phyloP scores from a whole-genome alignment of 2,113 vertebrate genomes.

The Condylura cristata region DNA sequence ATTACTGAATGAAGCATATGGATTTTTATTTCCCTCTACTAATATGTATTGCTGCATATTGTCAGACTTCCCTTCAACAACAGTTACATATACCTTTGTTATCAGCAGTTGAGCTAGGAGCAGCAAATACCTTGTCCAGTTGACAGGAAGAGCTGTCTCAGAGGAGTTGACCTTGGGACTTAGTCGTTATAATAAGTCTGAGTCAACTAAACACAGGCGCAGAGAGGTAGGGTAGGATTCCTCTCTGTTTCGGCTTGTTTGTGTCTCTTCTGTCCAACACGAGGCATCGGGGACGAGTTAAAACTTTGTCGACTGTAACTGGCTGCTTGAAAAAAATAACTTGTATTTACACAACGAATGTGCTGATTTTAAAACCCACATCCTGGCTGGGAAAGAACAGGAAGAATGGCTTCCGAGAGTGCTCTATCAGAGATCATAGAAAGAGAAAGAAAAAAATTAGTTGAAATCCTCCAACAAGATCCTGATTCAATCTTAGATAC shows the following conservation, averaged over 20 bases:
- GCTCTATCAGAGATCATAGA: constrained; percentile 59
- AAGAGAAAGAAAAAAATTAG: constrained; percentile 54
- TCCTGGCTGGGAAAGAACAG: constrained; percentile 27
- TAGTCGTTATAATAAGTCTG: background rate
- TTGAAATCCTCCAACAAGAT: constrained; percentile 63
- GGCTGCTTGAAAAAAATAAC: background rate
- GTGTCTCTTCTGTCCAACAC: background rate
- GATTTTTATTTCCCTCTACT: background rate
- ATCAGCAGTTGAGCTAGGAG: background rate
- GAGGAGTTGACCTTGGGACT: background rate
- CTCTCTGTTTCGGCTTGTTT: background rate
- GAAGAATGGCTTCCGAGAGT: background rate
- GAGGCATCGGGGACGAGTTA: background rate
- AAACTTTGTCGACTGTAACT: background rate
- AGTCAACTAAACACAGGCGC: background rate
- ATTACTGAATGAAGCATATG: background rate
- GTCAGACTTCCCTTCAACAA: background rate
- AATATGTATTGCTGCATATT: background rate
- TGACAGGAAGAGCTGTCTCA: background rate
- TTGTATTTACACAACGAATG: background rate
- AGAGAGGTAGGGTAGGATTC: background rate
- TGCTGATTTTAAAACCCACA: background rate
- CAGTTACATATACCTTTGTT: background rate
- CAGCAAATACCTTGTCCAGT: background rate
- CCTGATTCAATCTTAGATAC: constrained; percentile 58